These are phyloP conservation scores for Astreopora myriophthalma DNA, from an alignment of 64 coral and sea anemone species.

Conservation along the genomic window DNA sequence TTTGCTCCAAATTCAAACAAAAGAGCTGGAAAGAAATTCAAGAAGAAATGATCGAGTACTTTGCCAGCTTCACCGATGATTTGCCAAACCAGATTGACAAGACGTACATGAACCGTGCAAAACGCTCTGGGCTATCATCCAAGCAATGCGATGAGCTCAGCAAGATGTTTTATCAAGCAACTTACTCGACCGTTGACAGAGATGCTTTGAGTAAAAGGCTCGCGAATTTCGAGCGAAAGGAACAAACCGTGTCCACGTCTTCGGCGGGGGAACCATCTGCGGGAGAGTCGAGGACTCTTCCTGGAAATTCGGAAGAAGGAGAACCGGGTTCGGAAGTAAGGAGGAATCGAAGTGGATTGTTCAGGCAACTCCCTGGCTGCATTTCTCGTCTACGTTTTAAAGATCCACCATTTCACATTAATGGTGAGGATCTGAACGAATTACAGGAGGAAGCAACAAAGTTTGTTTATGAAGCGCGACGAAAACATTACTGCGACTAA, in stretches of 20 bases:
- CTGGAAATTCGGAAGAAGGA: no score
- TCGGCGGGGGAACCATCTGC: no score
- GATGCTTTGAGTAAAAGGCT: not conserved
- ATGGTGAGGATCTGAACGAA: not conserved
- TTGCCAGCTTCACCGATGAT: constrained; percentile 16
- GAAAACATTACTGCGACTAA: not conserved
- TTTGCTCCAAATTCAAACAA: not conserved
- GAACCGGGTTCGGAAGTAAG: no score
- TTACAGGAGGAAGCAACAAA: not conserved
- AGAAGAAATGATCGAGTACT: constrained; percentile 41
- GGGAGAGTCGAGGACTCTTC: not conserved
- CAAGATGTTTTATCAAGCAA: not conserved
- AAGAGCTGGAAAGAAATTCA: not conserved
- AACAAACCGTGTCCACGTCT: no score
- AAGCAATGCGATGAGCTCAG: constrained; percentile 30
- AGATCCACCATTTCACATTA: not conserved
- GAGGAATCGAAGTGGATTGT: not conserved
- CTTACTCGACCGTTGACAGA: not conserved
- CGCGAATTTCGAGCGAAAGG: no score
- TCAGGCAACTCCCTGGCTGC: no score
- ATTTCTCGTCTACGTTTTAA: not conserved
- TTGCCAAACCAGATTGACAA: constrained; percentile 7
- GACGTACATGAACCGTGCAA: constrained; percentile 15
- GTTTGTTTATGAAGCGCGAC: not conserved
- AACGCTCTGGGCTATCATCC: not conserved